Base-by-base conservation (phyloP, 1,140 invertebrate genomes). In the Oryzaephilus surinamensis region DNA sequence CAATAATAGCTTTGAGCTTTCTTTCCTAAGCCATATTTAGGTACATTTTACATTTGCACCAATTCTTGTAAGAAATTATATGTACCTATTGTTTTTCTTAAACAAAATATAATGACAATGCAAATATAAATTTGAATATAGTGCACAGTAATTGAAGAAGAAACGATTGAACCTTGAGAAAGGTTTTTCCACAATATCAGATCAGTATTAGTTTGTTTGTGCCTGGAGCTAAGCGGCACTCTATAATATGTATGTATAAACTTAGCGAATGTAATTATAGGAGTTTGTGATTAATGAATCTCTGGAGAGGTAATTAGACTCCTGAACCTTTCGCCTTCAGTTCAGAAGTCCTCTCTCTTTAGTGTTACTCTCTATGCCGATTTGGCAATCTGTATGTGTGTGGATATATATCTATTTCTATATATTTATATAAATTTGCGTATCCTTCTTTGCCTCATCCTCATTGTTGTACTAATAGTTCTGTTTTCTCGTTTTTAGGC, bases 201-300 rank as follows among this genome's bases (percentile, higher is more conserved):
- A 55, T 47, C 38, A 39, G 45, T 48, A 50, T 49, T 52, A 52
- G 48, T 52, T 38, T 52, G 47, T 51, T 41, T 46, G 40, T 11
- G 37, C 35, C 31, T 38, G 28, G 44, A 31, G 24, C 30, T 38
- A 12, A 41, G 32, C 17, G 21, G 36, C 23, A 32, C 29, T 46
- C 43, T 44, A 47, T 50, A 55, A 51, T 53, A 49, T 48, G 45
- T 50, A 54, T 51, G 52, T 57, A 58, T 53, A 58, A 58, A 58
- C 51, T 60, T 58, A 44, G 52, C 46, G 49, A 57, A 52, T 55
- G 56, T 57, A 60, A 60, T 60, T 60, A 60, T 54, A 43, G 40
- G 54, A 57, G 51, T 60, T 60, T 58, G 54, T 60, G 58, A 60
- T 60, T 58, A 60, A 60, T 60, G 58, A 60, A 57, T 60, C 58